These are phyloP conservation scores for Melozone crissalis DNA, from an alignment of 2,113 vertebrate genomes.

Conservation along the genomic window DNA sequence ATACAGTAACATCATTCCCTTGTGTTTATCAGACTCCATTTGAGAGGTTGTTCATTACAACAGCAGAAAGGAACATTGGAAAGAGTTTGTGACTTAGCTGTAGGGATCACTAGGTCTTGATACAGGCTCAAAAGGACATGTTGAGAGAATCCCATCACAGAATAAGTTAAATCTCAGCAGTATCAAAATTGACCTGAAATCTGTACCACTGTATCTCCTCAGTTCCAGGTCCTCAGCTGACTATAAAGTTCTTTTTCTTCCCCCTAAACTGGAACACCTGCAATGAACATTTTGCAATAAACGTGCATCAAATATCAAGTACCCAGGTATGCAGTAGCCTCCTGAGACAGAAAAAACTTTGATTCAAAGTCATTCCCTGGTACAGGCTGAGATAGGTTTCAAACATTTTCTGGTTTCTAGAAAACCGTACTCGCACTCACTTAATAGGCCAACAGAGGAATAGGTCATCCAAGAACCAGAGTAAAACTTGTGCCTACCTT, in stretches of 20 bases:
- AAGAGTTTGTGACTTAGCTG: neutral
- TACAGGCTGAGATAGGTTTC: neutral
- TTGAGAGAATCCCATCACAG: neutral
- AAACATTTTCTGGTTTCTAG: neutral
- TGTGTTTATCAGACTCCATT: neutral
- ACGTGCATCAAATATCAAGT: neutral
- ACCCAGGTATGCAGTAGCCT: neutral
- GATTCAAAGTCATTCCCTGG: neutral
- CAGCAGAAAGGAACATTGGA: neutral
- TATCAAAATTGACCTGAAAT: neutral
- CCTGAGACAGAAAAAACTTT: neutral
- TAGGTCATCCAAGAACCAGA: neutral
- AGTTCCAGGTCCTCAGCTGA: neutral
- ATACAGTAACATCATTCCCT: accelerated
- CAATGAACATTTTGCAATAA: neutral
- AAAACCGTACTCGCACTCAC: neutral
- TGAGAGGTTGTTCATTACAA: neutral
- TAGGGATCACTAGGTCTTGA: neutral
- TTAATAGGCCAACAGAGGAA: neutral
- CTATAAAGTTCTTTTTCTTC: neutral
- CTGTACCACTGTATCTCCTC: neutral
- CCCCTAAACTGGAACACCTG: neutral
- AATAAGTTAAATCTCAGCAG: neutral
- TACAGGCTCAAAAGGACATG: neutral
- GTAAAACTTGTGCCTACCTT: neutral